These are phyloP conservation scores for Catharus minimus DNA, from an alignment of 2,113 vertebrate genomes.

Conservation along the genomic window DNA sequence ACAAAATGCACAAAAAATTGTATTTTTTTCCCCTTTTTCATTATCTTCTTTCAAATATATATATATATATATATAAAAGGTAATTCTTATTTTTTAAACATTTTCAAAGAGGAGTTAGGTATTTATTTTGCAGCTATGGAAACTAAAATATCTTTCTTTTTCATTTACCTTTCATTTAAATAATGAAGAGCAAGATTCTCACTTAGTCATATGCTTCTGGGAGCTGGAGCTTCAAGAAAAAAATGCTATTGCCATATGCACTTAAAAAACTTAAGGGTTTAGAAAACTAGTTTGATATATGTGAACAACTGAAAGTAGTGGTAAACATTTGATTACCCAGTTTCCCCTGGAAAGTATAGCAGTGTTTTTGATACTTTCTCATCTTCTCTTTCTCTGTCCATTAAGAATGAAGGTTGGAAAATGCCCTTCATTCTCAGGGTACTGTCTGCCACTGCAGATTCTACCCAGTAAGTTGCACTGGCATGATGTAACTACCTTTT, in stretches of 20 bases:
- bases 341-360: neutral
- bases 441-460: neutral
- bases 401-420: neutral
- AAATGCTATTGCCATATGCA: neutral
- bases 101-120: neutral
- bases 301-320: neutral
- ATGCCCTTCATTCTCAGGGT: neutral
- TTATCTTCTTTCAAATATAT: neutral
- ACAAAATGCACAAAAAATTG: neutral
- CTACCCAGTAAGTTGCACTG: neutral
- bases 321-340: neutral
- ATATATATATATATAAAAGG: neutral
- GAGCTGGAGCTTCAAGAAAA: slow-evolving; percentile 3
- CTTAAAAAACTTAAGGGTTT: neutral
- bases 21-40: neutral
- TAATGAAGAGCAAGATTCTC: slow-evolving; percentile 37
- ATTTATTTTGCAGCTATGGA: slow-evolving; percentile 46
- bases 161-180: slow-evolving; percentile 49
- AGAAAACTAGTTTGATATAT: neutral
- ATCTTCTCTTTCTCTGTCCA: neutral
- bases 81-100: neutral
- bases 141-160: neutral
- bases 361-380: neutral
- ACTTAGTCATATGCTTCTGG: slow-evolving; percentile 32
- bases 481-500: neutral